phyloP scores from a whole-genome alignment of 2,797 vertebrate species.

The Sarcoramphus papa region DNA sequence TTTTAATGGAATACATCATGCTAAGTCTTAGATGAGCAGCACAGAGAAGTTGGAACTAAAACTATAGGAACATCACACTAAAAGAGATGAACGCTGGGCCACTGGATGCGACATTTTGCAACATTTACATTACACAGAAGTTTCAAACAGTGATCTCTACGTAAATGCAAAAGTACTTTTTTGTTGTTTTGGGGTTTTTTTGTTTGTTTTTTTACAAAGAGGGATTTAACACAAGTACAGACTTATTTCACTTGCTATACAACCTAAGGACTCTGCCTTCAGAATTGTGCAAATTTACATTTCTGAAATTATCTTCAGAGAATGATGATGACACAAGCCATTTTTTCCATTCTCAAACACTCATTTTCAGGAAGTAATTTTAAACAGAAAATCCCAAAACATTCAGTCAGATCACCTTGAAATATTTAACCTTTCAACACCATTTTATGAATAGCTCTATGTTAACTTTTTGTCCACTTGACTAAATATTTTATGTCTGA shows the following conservation, averaged over 20 bases:
- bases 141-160: conserved; percentile 38
- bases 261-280: not conserved
- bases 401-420: not conserved
- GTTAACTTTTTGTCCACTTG: not conserved
- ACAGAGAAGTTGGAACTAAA: not conserved
- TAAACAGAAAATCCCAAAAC: not conserved
- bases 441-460: not conserved
- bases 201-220: not conserved
- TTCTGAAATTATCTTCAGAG: conserved; percentile 25
- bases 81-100: not conserved
- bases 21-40: conserved; percentile 59
- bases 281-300: not conserved
- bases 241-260: not conserved
- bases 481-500: not conserved
- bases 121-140: conserved; percentile 18
- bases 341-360: not conserved
- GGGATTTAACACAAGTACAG: not conserved
- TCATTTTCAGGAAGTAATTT: not conserved
- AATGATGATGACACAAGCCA: not conserved
- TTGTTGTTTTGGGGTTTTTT: not conserved
- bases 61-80: not conserved
- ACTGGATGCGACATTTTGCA: not conserved
- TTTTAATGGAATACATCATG: conserved; percentile 78
- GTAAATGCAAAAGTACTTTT: not conserved
- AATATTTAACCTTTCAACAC: not conserved